Base-by-base conservation (phyloP, 2,888 invertebrate species). In the Catocala nupta region DNA sequence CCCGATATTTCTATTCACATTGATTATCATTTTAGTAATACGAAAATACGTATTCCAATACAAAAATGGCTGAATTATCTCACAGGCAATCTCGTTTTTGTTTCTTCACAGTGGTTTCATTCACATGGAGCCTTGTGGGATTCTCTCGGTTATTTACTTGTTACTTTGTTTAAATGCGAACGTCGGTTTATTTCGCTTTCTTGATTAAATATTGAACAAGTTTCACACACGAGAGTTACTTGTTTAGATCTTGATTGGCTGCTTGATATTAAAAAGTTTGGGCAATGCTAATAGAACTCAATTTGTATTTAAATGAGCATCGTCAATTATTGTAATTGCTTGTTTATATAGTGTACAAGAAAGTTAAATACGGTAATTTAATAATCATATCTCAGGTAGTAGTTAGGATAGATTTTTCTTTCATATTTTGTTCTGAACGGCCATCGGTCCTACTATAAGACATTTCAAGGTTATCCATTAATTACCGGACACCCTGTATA, bases 121-220 rank as follows among this genome's bases (percentile, higher is more conserved):
- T 62, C 62, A 50, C 55, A 39, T 48, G 44, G 53, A 53, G 51
- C 43, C 45, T 60, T 52, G 13, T 16, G 54, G 53, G 10, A 56
- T 48, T 67, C 53, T 44, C 58, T 59, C 43, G 13, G 57, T 63
- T 58, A 63, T 72, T 69, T 64, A 70, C 63, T 76, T 62, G 61
- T 59, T 59, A 64, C 63, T 68, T 67, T 73, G 58, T 62, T 58
- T 59, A 55, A 68, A 68, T 53, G 55, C 45, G 47, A 55, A 36
- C 42, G 54, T 48, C 50, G 55, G 53, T 65, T 62, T 63, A 53
- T 61, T 67, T 44, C 25, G 53, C 43, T 51, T 55, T 52, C 54
- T 61, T 70, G 71, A 71, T 71, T 56, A 61, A 75, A 73, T 60
- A 57, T 55, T 54, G 10, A 59, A 25, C 48, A 36, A 60, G 53